Percentiles rank a stretch among this genome's conserved stretches.
phyloP scores from a whole-genome alignment of 2,113 vertebrate genomes.

The Mormyrus iriodes region DNA sequence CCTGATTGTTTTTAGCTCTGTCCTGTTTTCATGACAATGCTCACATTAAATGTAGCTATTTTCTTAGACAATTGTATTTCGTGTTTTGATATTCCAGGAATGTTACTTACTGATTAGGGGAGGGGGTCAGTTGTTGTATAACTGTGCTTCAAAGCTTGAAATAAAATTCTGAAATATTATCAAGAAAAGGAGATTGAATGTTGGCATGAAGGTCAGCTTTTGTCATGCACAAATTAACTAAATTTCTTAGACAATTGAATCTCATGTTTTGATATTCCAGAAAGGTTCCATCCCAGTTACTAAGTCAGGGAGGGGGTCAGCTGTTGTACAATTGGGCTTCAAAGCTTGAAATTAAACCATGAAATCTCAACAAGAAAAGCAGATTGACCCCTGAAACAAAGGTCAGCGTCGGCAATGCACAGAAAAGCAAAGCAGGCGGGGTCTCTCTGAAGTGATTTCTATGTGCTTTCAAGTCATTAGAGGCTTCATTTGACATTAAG shows the following conservation, averaged over 20 bases:
- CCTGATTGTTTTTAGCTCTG: constrained; percentile 55
- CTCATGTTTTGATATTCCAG: constrained; percentile 43
- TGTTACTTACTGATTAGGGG: constrained; percentile 67
- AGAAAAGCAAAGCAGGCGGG: constrained; percentile 4
- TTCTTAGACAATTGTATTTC: constrained; percentile 56
- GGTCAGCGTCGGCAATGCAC: constrained; percentile 60
- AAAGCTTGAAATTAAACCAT: constrained; percentile 54
- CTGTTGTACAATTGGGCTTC: constrained; percentile 55
- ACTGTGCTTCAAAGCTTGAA: constrained; percentile 51
- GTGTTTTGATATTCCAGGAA: constrained; percentile 68
- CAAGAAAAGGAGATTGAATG: constrained; percentile 29
- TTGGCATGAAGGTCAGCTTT: constrained; percentile 60
- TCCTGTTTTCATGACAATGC: constrained; percentile 60
- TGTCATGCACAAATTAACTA: constrained; percentile 42
- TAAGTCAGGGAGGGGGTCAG: constrained; percentile 60
- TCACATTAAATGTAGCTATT: constrained; percentile 30
- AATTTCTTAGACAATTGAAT: background rate
- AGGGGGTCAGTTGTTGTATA: constrained; percentile 58
- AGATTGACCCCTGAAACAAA: constrained; percentile 39
- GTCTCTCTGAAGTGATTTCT: background rate
- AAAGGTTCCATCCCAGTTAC: constrained; percentile 73
- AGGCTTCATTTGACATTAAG: background rate
- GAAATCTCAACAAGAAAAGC: constrained; percentile 42
- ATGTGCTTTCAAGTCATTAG: background rate
- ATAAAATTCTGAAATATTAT: constrained; percentile 54